Percentiles rank a stretch among this genome's conserved stretches.
Evolutionary conservation across 2,113 vertebrate genomes (phyloP).

Genomic region (Synchiropus splendidus): DNA sequence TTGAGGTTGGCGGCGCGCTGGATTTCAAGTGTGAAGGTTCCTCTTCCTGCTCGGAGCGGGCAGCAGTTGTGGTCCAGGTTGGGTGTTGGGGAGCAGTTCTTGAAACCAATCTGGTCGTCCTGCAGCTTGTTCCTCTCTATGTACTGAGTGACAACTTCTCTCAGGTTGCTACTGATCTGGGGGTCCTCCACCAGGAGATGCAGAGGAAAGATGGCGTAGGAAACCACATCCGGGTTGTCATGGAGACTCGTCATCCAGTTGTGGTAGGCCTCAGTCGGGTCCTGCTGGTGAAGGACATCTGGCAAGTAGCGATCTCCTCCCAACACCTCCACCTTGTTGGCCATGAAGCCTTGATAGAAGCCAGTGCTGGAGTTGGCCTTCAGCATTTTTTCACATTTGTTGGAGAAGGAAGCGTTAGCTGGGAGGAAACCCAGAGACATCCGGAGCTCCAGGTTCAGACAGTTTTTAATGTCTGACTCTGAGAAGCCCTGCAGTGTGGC

Average conservation of each 20-base stretch:
- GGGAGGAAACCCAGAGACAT: constrained; percentile 58
- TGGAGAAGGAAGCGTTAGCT: constrained; percentile 51
- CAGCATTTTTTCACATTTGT: constrained; percentile 53
- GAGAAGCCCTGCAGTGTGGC: constrained; percentile 62
- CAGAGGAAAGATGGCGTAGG: constrained; percentile 64
- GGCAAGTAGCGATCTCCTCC: constrained; percentile 65
- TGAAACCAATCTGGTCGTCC: constrained; percentile 20
- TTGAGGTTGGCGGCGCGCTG: constrained; percentile 51
- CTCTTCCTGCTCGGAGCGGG: constrained; percentile 52
- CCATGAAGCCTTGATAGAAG: constrained; percentile 68
- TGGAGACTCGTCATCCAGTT: constrained; percentile 66
- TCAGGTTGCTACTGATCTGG: constrained; percentile 51
- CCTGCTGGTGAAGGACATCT: constrained; percentile 55
- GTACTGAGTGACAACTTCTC: constrained; percentile 44
- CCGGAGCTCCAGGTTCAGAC: constrained; percentile 62
- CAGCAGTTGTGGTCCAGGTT: constrained; percentile 70
- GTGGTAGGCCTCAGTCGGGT: constrained; percentile 50
- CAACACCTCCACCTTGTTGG: constrained; percentile 58
- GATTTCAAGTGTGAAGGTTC: constrained; percentile 50
- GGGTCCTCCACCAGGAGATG: constrained; percentile 60
- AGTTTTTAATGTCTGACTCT: constrained; percentile 61
- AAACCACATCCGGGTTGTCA: constrained; percentile 60
- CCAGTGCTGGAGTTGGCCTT: constrained; percentile 63
- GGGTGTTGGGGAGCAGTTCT: constrained; percentile 50
- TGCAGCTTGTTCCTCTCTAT: constrained; percentile 59